Evolutionary conservation across 2,888 invertebrate genomes (phyloP), one percentile per base, ranked within the genome.

Genomic region (Eupeodes latifasciatus): DNA sequence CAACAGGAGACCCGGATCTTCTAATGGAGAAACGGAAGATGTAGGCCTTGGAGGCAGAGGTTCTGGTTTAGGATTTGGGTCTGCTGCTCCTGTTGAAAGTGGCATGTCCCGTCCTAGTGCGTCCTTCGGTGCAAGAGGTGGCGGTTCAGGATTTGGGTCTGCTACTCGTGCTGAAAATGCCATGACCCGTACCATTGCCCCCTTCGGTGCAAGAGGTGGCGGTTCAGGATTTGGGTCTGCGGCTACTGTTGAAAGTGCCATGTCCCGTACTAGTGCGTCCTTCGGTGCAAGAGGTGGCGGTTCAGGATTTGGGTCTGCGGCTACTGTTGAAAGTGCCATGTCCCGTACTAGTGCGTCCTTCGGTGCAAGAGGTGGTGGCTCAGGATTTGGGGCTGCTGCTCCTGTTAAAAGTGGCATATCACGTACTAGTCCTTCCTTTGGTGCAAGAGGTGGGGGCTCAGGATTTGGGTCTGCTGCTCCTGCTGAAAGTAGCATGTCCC

Each of bases 281-380:
- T 80, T 74, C 36, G 64, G 55, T 5, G 9, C 1, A 10, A 67
- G 67, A 51, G 67, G 67, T n/a, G 67, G 67, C 10, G 51, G 67
- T 6, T 34, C 34, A 7, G 72, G 72, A 59, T 72, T 72, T 10
- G 72, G 57, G 4, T 27, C 49, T n/a, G 27, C 14, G 4, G 47
- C 49, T 27, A 9, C 27, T 14, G 16, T 0, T 36, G 16, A 34
- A n/a, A 2, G 5, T 44, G 19, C 6, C 6, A 40, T 40, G 40
- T 4, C 40, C 40, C 5, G 40, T 1, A 3, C 40, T 40, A 40
- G 40, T 40, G 9, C 40, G 0, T 40, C 40, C 10, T 80, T 74
- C 36, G 64, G 55, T 5, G 9, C 1, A 10, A 67, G 67, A 51
- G 67, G 67, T n/a, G 67, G 67, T 10, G 51, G 67, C 11, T 34